Evolutionary conservation across 2,113 vertebrate genomes (phyloP), one percentile per base, ranked within the genome.

Genomic region (Nymphicus hollandicus): DNA sequence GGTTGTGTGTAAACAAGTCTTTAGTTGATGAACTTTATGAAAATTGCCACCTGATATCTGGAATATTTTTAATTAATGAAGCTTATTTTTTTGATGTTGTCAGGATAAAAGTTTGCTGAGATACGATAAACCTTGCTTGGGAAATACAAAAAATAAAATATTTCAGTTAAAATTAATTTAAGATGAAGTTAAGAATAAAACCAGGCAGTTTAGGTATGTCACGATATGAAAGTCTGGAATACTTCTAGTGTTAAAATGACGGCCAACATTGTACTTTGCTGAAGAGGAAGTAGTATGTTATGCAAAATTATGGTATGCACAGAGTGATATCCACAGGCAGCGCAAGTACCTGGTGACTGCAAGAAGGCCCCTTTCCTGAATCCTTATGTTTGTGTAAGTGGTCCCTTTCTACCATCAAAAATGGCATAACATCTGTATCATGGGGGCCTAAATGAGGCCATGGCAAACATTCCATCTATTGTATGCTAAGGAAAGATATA

Each of bases 401-500:
- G 43, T 70, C 55, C 52, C 41, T 60, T 86, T 33, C 66, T 60
- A 69, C 60, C 74, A 29, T 9, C 0, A 4, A 39, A 76, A 55
- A 14, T 14, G 76, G 69, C 47, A 11, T 68, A 86, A 91, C 69
- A 89, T 93, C 91, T 92, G 91, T 88, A 79, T 93, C 83, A 1
- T 61, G 71, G 28, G 69, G 56, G 28, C 68, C 76, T 74, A 39
- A 96, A 89, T 55, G 91, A 95, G 93, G 69, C 72, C 82, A 7
- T 58, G 88, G 77, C 92, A 89, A 81, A 49, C 69, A 25, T 86
- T 78, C 81, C 53, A 60, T 76, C 52, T 39, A 91, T 84, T 76
- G 73, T 29, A 88, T 64, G 77, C 47, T 78, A 74, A 92, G 71
- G 93, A 47, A 65, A 81, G 95, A 56, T 93, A 61, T 94, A 93